Base-by-base conservation (phyloP, 1,140 invertebrate species). In the Macrocentrus cingulum region DNA sequence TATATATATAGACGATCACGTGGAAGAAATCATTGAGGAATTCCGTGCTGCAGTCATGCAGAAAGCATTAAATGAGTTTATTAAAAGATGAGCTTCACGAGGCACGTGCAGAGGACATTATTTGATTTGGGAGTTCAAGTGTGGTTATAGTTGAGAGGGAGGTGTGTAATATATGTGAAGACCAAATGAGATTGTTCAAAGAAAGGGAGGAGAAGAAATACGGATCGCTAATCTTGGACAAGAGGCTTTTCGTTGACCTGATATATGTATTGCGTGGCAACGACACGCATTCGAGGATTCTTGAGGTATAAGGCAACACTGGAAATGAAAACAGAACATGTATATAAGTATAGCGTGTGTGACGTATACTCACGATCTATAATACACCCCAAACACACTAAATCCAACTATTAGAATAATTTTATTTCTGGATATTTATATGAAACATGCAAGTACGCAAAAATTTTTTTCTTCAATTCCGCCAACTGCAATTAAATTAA, bases 201-300 rank as follows among this genome's bases (percentile, higher is more conserved):
- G 55, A 62, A 29, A 1, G 32, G 29, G 36, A 0, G 16, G 20
- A 49, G 29, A 53, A 70, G 67, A 70, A 54, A 69, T 67, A 69
- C 63, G 64, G 66, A 34, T 48, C 59, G 66, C 67, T 70, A 70
- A 70, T 70, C 68, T 63, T 60, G 62, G 67, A 66, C 49, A 60
- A 51, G 62, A 42, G 61, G 66, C 55, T 63, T 59, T 53, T 39
- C 18, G 50, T 39, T 29, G 42, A 42, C 51, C 51, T 64, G 63
- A 68, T 65, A 57, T 68, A n/a, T n/a, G n/a, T n/a, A 64, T 67
- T 57, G 57, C 7, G 36, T 54, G 50, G 50, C 56, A 59, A 61
- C 61, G 61, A 51, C 46, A 25, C 45, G 34, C 19, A 37, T 37
- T 57, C 45, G 45, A 11, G n/a, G 34, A 37, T 54, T 54, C 20